Base-by-base conservation (phyloP, 2,113 vertebrate species). In the Calyptommatus sinebrachiatus region DNA sequence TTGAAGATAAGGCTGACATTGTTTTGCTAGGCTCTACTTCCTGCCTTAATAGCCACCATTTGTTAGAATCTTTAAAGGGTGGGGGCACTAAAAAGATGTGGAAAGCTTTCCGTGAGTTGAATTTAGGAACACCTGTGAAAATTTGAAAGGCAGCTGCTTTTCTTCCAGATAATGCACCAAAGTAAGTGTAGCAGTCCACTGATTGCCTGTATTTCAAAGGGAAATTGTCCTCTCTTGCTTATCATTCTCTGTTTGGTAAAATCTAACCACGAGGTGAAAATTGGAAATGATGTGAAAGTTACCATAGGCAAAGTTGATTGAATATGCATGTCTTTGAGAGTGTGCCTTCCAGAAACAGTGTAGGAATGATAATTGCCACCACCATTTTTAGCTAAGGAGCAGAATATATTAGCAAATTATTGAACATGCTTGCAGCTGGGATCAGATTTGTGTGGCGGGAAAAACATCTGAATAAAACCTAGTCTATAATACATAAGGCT, bases 41-140 rank as follows among this genome's bases (percentile, higher is more conserved):
- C 8, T 74, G n/a, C 81, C 87, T 83, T 80, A 80, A 75, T 53
- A 60, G 60, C 21, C n/a, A 48, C 18, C 0, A 0, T 85, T 83
- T 79, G 18, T 45, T 73, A 53, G 21, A 82, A 68, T 79, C 35
- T 48, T 57, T 35, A 31, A 22, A 88, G 70, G 18, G 14, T n/a
- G 41, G 69, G 0, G 20, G 18, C 24, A 5, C 11, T 71, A 24
- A n/a, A 81, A 20, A 78, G 68, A 45, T 75, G n/a, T 45, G 22
- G 46, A 63, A 86, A 82, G 48, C 50, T 60, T 75, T 75, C 2
- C 70, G 12, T 22, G 5, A 28, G 10, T n/a, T 3, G 3, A 28
- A 4, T 24, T 79, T 73, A 50, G 63, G 78, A 84, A 73, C 24
- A 79, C 28, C 87, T 86, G 41, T 79, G 16, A 73, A 71, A 73